Percentiles rank a stretch among this genome's conserved stretches.
phyloP scores from a whole-genome alignment of 2,113 vertebrate species.

The Lagopus leucura region DNA sequence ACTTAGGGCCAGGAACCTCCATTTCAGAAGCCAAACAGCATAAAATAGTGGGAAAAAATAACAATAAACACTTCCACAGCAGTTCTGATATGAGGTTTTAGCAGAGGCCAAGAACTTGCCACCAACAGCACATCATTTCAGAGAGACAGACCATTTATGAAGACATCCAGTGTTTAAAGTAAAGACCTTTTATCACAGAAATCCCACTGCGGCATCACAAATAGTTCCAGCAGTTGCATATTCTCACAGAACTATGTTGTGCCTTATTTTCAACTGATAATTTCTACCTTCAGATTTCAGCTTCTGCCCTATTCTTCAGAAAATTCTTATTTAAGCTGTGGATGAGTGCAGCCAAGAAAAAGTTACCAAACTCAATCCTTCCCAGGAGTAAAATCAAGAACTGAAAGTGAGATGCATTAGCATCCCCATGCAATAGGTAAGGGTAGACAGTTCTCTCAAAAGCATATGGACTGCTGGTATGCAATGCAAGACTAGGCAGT shows the following conservation, averaged over 20 bases:
- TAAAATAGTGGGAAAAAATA: background rate
- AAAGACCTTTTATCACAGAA: background rate
- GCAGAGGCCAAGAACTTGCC: background rate
- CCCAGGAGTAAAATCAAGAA: background rate
- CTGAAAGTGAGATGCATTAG: background rate
- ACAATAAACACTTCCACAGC: background rate
- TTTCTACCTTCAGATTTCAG: background rate
- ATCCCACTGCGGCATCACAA: background rate
- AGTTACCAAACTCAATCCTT: background rate
- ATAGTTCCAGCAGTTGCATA: background rate
- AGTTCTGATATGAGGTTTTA: background rate
- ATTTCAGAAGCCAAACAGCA: background rate
- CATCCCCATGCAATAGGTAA: background rate
- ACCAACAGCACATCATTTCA: background rate
- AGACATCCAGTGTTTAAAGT: background rate
- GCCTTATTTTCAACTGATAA: background rate
- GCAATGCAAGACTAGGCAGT: background rate
- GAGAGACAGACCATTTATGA: background rate
- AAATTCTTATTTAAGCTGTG: background rate
- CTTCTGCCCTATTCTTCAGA: background rate
- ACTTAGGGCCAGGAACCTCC: background rate
- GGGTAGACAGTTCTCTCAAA: background rate
- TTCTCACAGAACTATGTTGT: background rate
- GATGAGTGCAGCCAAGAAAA: background rate
- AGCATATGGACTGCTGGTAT: fast-evolving